phyloP scores from a whole-genome alignment of 1,140 invertebrate genomes.

The Platorchestia sp. region DNA sequence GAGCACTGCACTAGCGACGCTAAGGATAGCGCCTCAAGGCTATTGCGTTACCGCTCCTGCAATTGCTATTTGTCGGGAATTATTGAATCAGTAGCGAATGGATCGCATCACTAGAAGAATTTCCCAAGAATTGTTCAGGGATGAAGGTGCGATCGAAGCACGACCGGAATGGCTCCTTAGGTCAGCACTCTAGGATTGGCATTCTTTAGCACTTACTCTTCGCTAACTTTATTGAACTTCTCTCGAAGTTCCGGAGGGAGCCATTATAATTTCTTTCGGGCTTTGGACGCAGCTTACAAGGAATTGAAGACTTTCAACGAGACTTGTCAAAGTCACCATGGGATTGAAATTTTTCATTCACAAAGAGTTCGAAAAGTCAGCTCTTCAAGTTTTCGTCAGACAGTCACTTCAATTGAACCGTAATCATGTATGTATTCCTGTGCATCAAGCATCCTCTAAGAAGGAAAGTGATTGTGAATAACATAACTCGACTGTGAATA shows the following conservation, averaged over 20 bases:
- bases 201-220: constrained; percentile 46
- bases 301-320: constrained; percentile 30
- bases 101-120: neutral
- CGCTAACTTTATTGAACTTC: constrained; percentile 47
- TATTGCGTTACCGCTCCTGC: constrained; percentile 28
- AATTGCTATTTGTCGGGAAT: constrained; percentile 35
- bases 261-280: constrained; percentile 45
- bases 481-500: no score
- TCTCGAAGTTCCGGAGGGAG: neutral
- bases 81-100: constrained; percentile 28
- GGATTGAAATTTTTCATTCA: neutral
- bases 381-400: neutral
- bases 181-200: constrained; percentile 51
- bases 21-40: neutral
- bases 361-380: neutral
- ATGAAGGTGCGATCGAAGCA: neutral
- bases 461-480: no score
- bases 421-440: no score
- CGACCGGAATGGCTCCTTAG: constrained; percentile 44
- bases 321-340: neutral
- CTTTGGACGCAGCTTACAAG: constrained; percentile 29
- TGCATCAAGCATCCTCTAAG: no score
- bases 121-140: constrained; percentile 10
- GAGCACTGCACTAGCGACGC: neutral
- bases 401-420: neutral